These are phyloP conservation scores for Anoplopoma fimbria DNA, from an alignment of 2,113 vertebrate genomes.

Conservation along the genomic window DNA sequence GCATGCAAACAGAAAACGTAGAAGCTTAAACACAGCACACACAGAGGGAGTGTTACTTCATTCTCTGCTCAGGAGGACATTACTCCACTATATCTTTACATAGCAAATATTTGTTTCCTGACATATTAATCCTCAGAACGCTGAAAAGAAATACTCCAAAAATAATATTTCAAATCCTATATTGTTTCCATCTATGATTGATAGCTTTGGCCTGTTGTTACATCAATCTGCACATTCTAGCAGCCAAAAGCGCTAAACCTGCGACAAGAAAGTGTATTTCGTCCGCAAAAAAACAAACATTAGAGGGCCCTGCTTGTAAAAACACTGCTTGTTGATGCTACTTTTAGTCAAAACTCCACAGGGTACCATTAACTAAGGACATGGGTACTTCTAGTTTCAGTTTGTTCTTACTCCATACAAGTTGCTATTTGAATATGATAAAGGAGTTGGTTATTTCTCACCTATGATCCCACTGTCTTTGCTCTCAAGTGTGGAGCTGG, in stretches of 20 bases:
- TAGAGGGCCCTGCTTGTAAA: background rate
- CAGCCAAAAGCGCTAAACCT: background rate
- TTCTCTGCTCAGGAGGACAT: background rate
- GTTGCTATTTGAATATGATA: background rate
- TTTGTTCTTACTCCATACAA: background rate
- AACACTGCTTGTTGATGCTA: background rate
- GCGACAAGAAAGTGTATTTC: background rate
- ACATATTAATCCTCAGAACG: background rate
- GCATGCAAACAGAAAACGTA: too few relatives aligned
- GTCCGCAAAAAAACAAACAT: background rate
- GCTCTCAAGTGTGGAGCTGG: constrained; percentile 98
- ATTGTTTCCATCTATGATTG: background rate
- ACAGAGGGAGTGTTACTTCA: background rate
- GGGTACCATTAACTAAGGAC: background rate
- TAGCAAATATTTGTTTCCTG: background rate
- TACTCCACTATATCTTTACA: background rate
- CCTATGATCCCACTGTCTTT: constrained; percentile 99
- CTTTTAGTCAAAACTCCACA: background rate
- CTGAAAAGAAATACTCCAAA: background rate
- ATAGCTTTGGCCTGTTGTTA: background rate
- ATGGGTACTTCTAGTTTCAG: background rate
- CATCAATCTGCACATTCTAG: background rate
- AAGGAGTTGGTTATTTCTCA: constrained; percentile 73
- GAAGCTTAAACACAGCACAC: too few relatives aligned
- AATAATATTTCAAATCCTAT: background rate